Percentiles rank a stretch among this genome's conserved stretches.
Evolutionary conservation across 2,797 vertebrate genomes (phyloP).

Genomic region (Lacerta agilis): DNA sequence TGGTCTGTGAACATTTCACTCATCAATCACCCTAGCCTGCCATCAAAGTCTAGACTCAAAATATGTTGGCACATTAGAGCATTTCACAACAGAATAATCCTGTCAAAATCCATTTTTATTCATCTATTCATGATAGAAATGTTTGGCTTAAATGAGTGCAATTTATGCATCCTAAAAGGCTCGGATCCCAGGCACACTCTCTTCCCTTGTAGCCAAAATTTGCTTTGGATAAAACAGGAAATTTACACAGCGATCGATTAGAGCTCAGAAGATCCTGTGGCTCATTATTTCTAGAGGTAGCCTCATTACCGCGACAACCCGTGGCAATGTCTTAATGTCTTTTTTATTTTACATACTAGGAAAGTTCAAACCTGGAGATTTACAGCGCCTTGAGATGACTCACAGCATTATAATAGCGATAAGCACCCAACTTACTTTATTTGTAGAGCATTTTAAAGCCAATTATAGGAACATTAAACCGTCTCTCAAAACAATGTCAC

Average conservation of each 20-base stretch:
- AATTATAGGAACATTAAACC: not conserved
- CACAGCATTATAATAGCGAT: not conserved
- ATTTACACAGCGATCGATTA: not conserved
- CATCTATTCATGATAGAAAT: not conserved
- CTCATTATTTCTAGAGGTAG: not conserved
- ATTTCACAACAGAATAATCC: not conserved
- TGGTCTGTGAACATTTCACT: conserved; percentile 16
- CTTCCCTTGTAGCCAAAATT: not conserved
- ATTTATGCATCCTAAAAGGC: not conserved
- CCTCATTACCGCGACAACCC: not conserved
- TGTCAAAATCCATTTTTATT: conserved; percentile 10
- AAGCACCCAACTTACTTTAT: not conserved
- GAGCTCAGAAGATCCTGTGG: not conserved
- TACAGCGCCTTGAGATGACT: not conserved
- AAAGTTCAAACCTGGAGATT: not conserved
- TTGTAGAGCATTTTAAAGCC: not conserved
- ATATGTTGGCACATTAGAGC: not conserved
- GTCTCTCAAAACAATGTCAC: not conserved
- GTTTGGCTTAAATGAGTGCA: not conserved
- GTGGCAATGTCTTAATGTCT: not conserved
- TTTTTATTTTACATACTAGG: not conserved
- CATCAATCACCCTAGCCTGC: conserved; percentile 18
- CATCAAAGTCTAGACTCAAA: not conserved
- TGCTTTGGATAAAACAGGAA: not conserved
- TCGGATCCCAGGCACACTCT: not conserved